Evolutionary conservation across 2,888 invertebrate genomes (phyloP).

Genomic region (Hedychridium roseum): DNA sequence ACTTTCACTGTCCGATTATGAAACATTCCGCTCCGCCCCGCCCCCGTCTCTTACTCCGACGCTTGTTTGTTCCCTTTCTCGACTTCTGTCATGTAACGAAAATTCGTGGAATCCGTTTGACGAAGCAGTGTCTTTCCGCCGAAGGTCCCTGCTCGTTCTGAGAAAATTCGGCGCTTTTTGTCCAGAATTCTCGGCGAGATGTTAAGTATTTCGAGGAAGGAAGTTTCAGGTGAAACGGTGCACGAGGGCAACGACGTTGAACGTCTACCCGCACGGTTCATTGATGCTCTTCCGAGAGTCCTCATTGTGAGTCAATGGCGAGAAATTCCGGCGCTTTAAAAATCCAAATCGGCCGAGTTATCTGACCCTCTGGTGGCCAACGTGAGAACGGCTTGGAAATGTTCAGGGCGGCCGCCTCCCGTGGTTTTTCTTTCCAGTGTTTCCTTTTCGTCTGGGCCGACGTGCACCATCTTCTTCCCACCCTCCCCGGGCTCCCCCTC

Average conservation of each 20-base stretch:
- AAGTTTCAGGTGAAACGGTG: too few species aligned
- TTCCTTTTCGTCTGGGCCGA: neutral
- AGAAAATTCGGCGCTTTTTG: too few species aligned
- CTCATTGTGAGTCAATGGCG: neutral
- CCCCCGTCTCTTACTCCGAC: too few species aligned
- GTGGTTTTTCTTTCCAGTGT: neutral
- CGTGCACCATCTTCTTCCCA: neutral
- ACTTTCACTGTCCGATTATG: too few species aligned
- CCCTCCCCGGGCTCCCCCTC: constrained; percentile 4
- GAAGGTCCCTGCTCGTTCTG: too few species aligned
- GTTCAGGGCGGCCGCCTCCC: neutral
- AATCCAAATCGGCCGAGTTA: neutral
- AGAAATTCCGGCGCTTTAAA: neutral
- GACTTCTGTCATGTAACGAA: too few species aligned
- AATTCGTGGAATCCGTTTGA: too few species aligned
- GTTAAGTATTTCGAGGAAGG: too few species aligned
- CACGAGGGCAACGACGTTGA: neutral
- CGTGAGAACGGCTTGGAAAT: neutral
- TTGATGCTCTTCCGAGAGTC: constrained; percentile 2
- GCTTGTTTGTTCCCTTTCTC: too few species aligned
- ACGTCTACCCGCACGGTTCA: neutral
- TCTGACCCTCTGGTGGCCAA: neutral
- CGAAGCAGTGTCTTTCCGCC: too few species aligned
- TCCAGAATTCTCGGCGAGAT: too few species aligned
- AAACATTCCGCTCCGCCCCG: too few species aligned